Base-by-base conservation (phyloP, 1,140 invertebrate genomes). In the Drosophila pachea region DNA sequence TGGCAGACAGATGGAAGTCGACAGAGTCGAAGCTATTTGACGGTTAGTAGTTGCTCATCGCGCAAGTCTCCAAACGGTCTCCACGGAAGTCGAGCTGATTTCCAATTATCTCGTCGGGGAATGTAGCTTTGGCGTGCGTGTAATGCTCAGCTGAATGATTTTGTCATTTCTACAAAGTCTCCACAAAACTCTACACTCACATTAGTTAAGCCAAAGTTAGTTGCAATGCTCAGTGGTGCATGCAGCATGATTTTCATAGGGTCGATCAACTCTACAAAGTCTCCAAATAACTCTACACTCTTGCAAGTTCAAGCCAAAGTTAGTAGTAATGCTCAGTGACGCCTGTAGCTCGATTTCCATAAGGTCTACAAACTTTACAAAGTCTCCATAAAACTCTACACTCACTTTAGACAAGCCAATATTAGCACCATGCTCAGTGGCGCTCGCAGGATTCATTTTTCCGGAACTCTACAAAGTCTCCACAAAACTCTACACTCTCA, bases 141-240 rank as follows among this genome's bases (percentile, higher is more conserved):
- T 3, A 22, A 22, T 22, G 22, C 22, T 22, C 22, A 22, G 22
- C 22, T 22, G 22, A 22, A 43, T 43, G 2, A n/a, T 38, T 29
- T 48, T 36, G 2, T 16, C n/a, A 56, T 14, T 9, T 63, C 32
- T 54, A 33, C 29, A 67, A 64, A 32, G 29, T 62, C 38, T 43
- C 11, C 53, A 56, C 9, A 12, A 56, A 52, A 22, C 2, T 54
- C 36, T n/a, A 54, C 35, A 43, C 22, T 29, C 14, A 6, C 52
- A 16, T 40, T 9, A 3, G n/a, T 4, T 4, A 1, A 36, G 6
- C 6, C 4, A 36, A 4, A 36, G 35, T 36, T 36, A 7, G 6
- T 7, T 6, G 35, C 2, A 9, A 4, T 36, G 6, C 4, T 36
- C 11, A 5, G 12, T 40, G 11, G 11, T 12, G 22, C 22, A 2